Percentiles rank a stretch among this genome's conserved stretches.
Evolutionary conservation across 2,888 invertebrate species (phyloP).

Genomic region (Gandaritis pyraliata): DNA sequence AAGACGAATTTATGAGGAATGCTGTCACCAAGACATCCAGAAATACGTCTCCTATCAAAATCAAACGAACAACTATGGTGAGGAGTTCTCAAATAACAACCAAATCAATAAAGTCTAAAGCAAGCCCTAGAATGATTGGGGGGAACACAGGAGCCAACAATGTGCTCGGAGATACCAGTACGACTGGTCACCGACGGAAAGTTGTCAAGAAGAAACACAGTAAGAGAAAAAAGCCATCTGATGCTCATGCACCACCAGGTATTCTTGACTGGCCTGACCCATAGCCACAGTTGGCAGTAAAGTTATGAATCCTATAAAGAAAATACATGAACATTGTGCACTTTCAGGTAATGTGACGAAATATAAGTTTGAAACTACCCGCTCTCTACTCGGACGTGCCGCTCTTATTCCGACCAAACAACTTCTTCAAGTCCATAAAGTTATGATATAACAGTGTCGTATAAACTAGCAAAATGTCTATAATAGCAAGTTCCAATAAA

Average conservation of each 20-base stretch:
- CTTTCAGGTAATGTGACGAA: slow-evolving; percentile 25
- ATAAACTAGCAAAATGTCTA: not conserved
- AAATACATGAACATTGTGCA: slow-evolving; percentile 18
- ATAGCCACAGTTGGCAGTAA: slow-evolving; percentile 11
- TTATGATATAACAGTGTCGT: slow-evolving; percentile 20
- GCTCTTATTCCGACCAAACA: slow-evolving; percentile 18
- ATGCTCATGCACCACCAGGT: slow-evolving; percentile 39
- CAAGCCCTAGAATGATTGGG: slow-evolving; percentile 20
- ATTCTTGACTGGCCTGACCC: slow-evolving; percentile 33
- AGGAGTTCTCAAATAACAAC: slow-evolving; percentile 28
- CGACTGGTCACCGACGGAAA: slow-evolving; percentile 37
- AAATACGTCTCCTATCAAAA: slow-evolving; percentile 43
- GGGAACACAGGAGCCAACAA: slow-evolving; percentile 2
- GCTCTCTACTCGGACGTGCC: slow-evolving; percentile 17
- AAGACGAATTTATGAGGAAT: slow-evolving; percentile 33
- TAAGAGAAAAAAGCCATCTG: slow-evolving; percentile 44
- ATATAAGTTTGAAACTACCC: slow-evolving; percentile 14
- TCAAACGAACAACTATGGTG: slow-evolving; percentile 34
- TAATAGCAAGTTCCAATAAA: slow-evolving; percentile 2
- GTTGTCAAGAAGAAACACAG: slow-evolving; percentile 46
- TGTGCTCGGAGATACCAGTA: slow-evolving; percentile 14
- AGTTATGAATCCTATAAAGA: not conserved
- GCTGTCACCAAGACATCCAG: slow-evolving; percentile 38
- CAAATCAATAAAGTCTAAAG: slow-evolving; percentile 24
- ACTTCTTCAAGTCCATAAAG: slow-evolving; percentile 18